Percentiles rank a stretch among this genome's conserved stretches.
phyloP scores from a whole-genome alignment of 2,113 vertebrate genomes.

The Lasiurus borealis region DNA sequence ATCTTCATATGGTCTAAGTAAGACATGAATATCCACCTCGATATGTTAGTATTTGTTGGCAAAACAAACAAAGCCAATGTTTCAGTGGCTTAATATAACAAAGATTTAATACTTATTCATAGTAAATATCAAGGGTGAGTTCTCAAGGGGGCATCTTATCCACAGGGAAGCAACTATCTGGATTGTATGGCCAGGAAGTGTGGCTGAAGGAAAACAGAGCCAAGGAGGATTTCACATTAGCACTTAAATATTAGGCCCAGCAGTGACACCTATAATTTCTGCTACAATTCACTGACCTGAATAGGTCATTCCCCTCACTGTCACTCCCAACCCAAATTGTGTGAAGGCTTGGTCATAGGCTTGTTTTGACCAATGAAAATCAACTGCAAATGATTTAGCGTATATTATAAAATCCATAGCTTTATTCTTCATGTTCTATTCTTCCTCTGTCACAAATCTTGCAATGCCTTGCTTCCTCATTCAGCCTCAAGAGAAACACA shows the following conservation, averaged over 20 bases:
- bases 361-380: neutral
- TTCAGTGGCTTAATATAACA: neutral
- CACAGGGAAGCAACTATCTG: neutral
- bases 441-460: neutral
- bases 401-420: neutral
- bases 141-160: neutral
- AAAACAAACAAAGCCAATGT: neutral
- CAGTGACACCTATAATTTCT: neutral
- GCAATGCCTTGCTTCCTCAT: neutral
- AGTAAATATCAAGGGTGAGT: neutral
- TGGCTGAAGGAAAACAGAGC: neutral
- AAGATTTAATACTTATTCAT: neutral
- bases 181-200: neutral
- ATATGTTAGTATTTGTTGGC: neutral
- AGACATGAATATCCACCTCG: neutral
- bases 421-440: neutral
- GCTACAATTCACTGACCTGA: neutral
- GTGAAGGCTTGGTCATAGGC: neutral
- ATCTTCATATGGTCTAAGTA: conserved; percentile 9
- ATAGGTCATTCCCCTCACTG: neutral
- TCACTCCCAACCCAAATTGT: neutral
- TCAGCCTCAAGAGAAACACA: neutral
- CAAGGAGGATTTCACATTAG: neutral
- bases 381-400: neutral
- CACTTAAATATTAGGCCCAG: neutral